Evolutionary conservation across 2,113 vertebrate genomes (phyloP).

Genomic region (Bucco capensis): DNA sequence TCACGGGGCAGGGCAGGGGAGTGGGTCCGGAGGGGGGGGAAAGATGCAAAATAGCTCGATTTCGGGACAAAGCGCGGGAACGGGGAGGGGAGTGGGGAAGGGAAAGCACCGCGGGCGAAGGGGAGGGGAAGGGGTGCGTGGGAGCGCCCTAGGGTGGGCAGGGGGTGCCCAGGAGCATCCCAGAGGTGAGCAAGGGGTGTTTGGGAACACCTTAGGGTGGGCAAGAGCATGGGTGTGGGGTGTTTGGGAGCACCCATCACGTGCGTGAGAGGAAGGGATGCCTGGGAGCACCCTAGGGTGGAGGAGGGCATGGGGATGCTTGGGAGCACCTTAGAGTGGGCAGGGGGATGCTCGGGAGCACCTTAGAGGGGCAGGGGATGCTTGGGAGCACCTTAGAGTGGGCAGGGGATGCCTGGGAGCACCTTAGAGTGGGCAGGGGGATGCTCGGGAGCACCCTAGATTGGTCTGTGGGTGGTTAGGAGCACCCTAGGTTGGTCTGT

Average conservation of each 20-base stretch:
- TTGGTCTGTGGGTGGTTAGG: no score
- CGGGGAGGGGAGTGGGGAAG: no score
- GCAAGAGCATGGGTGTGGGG: accelerated
- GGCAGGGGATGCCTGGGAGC: neutral
- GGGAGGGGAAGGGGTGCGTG: neutral
- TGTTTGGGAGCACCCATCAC: neutral
- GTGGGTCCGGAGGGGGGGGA: neutral
- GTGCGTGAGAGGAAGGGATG: accelerated
- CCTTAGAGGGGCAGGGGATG: neutral
- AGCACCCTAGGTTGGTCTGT: neutral
- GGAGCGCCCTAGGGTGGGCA: neutral
- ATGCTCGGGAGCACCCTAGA: neutral
- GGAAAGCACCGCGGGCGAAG: neutral
- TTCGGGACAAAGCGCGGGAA: neutral
- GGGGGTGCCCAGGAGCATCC: neutral
- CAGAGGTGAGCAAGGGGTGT: neutral
- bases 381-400: neutral
- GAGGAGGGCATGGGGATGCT: neutral
- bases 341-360: neutral
- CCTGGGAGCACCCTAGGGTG: neutral
- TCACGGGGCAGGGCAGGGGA: neutral
- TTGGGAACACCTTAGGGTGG: neutral
- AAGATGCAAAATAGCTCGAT: neutral
- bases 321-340: neutral
- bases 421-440: neutral